Conservation (phyloP, 2,888 invertebrate genomes). For the Lasius platythorax region DNA sequence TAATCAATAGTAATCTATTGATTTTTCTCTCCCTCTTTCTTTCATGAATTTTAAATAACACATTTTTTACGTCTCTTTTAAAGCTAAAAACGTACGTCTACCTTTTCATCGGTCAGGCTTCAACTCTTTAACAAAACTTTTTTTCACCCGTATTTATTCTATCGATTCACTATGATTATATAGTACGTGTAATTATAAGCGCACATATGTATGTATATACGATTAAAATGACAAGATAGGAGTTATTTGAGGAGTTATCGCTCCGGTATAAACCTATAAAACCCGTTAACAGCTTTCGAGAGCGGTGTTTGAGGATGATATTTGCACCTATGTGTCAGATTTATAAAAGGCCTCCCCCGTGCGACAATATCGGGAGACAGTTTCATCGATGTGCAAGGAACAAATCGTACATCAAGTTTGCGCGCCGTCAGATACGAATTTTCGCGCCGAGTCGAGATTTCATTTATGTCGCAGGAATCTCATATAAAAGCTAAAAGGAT, state of each 20-base stretch:
- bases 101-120: neutral
- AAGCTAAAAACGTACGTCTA: neutral
- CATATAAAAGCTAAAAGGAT: slow-evolving; percentile 32
- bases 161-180: neutral
- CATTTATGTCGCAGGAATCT: slow-evolving; percentile 43
- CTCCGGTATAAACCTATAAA: neutral
- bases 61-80: neutral
- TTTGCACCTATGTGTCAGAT: slow-evolving; percentile 22
- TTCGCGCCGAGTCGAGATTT: slow-evolving; percentile 20
- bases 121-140: neutral
- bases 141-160: neutral
- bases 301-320: neutral
- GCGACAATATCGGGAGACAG: neutral
- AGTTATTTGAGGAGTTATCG: neutral
- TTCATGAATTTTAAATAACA: slow-evolving; percentile 7
- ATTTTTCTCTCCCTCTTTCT: neutral
- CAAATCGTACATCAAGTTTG: slow-evolving; percentile 15
- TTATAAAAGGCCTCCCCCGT: neutral
- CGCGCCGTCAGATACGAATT: neutral
- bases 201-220: neutral
- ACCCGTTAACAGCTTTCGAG: slow-evolving; percentile 20
- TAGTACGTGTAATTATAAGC: neutral
- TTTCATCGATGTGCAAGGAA: slow-evolving; percentile 18
- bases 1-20: neutral
- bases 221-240: neutral